Base-by-base conservation (phyloP, 2,797 vertebrate species). In the Rhabdophis nuchalis region DNA sequence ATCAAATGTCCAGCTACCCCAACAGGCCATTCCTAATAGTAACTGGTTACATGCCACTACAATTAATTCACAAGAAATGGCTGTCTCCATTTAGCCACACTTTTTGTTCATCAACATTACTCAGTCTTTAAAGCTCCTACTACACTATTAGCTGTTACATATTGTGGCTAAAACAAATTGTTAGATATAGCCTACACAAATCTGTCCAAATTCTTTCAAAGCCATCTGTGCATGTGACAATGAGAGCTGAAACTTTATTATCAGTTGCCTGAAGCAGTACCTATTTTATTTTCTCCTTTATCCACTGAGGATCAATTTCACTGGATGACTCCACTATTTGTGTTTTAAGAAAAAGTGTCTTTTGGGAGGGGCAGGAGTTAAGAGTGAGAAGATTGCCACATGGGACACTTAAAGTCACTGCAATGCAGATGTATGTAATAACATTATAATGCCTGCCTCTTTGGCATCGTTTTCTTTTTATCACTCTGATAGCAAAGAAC, bases 151-250 rank as follows among this genome's bases (percentile, higher is more conserved):
- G 46, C 60, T 85, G 11, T 88, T 82, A 82, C 20, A 82, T 82
- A 41, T 46, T 88, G 88, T 90, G 56, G 56, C 68, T 90, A 93
- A 90, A 88, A 90, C 46, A 57, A 85, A 46, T 61, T 85, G 56
- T 68, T 93, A 88, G 92, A 88, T 32, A 60, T 87, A 90, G 60
- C 46, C 25, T 93, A 54, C 56, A 82, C n/a, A 86, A 90, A 90
- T 90, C 86, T 90, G 86, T 57, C 86, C 89, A 90, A 85, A 88
- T 86, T 50, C 68, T 90, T 88, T 90, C 82, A 90, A 92, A 90
- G 68, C 89, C 86, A 87, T 64, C 64, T 54, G 86, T 93, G 64
- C 46, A 58, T 90, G 4, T 61, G 41, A 46, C 89, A 93, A 90
- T 85, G 54, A 61, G 53, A 60, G 29, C 68, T 52, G 53, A 68